These are phyloP conservation scores for Lymantria monacha DNA, from an alignment of 2,888 invertebrate genomes.

Conservation along the genomic window DNA sequence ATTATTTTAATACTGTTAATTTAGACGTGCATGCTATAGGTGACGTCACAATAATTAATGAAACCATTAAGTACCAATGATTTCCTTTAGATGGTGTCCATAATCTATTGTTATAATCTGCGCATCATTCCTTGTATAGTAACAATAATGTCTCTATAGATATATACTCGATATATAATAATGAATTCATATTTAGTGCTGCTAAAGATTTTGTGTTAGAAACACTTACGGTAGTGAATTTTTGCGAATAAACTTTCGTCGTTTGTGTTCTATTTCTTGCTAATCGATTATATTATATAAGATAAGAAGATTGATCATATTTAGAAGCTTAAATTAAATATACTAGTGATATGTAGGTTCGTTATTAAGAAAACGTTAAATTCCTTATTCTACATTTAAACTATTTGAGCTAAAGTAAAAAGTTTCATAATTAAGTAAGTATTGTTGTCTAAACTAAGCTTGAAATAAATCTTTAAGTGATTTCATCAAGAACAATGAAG, in stretches of 20 bases:
- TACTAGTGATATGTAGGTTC: too few species aligned
- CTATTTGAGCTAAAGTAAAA: background rate
- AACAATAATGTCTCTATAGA: constrained; percentile 34
- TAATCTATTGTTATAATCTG: constrained; percentile 27
- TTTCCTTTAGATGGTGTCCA: constrained; percentile 15
- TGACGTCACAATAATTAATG: background rate
- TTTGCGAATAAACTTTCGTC: background rate
- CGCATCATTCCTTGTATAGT: constrained; percentile 24
- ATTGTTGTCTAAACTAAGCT: background rate
- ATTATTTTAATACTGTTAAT: too few species aligned
- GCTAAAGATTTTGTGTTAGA: background rate
- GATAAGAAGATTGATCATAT: too few species aligned
- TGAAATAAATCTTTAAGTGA: background rate
- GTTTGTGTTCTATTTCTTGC: background rate
- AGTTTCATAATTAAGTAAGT: background rate
- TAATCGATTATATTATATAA: too few species aligned
- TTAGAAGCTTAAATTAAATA: too few species aligned
- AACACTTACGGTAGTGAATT: constrained; percentile 10
- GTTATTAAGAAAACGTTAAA: too few species aligned
- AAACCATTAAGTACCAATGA: constrained; percentile 4
- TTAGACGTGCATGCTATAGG: background rate
- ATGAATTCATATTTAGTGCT: constrained; percentile 6
- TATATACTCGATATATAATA: constrained; percentile 19
- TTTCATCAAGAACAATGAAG: constrained; percentile 45
- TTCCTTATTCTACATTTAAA: too few species aligned